Evolutionary conservation across 2,113 vertebrate genomes (phyloP), one percentile per base, ranked within the genome.

Genomic region (Oreotragus oreotragus): DNA sequence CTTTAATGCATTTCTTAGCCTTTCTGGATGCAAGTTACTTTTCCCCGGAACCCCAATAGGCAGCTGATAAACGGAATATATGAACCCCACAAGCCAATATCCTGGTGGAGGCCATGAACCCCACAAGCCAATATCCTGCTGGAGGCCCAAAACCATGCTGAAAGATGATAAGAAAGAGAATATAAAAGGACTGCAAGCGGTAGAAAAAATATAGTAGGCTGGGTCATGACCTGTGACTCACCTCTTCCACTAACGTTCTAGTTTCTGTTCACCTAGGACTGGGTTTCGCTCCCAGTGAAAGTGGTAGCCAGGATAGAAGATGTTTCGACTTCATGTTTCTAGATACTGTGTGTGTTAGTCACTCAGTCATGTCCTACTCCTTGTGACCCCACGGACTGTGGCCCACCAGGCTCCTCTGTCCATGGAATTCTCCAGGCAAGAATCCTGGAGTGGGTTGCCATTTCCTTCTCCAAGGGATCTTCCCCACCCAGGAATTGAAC

Each of bases 141-240:
- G 49, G 64, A 96, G 62, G 16, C 45, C 79, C 55, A 60, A 23
- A 21, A 15, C 73, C 45, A 60, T 4, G 30, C 6, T 92, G 70
- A 91, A 45, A 28, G 30, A 66, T 53, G 36, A 28, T 89, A 80
- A 92, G 57, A 93, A 92, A 96, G 47, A 84, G 92, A 93, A 90
- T 16, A 7, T 58, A 19, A 91, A 95, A 16, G 28, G 25, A 39
- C 45, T 49, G n/a, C 28, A 80, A 92, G 7, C 23, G 57, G 57
- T 47, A 84, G 47, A 77, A 77, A 70, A 89, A 85, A 90, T 19
- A 23, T 16, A 60, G n/a, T 66, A 15, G n/a, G 28, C 62, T 51
- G 64, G 36, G 1, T 66, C 58, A 84, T 70, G 49, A 23, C 12
- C 43, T 91, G 30, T 12, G 55, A 39, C 49, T 28, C 28, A 70